A percentile compares a stretch with the other conserved stretches of the same genome.
Conservation (phyloP, 2,113 vertebrate species). For the Rhynchomys soricoides region DNA sequence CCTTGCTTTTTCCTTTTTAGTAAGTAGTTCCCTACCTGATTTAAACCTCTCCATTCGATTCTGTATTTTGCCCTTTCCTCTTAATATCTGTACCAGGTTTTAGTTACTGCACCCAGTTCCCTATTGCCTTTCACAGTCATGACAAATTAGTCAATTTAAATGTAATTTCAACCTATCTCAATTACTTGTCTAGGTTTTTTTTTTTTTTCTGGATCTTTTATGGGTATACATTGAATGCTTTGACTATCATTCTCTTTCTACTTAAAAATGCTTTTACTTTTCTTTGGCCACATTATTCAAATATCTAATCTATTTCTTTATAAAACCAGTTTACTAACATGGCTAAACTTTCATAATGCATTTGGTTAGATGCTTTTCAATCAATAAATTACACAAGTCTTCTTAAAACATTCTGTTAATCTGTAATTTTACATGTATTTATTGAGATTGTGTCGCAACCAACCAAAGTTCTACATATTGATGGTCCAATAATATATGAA, state of each 20-base stretch:
- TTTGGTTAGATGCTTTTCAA: neutral
- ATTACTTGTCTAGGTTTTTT: neutral
- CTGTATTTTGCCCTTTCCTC: neutral
- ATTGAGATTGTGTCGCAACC: neutral
- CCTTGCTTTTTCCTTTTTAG: neutral
- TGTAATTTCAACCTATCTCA: neutral
- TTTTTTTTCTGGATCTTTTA: neutral
- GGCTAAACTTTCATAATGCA: neutral
- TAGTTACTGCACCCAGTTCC: neutral
- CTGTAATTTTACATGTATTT: neutral
- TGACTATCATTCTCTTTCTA: neutral
- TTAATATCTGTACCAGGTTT: neutral
- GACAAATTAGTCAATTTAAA: conserved; percentile 40
- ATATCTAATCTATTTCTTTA: conserved; percentile 42
- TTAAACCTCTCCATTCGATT: neutral
- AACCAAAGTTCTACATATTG: neutral
- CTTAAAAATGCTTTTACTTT: neutral
- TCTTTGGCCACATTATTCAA: neutral
- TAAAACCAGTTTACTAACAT: neutral
- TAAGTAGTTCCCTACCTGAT: neutral
- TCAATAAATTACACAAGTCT: neutral
- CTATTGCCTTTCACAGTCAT: neutral
- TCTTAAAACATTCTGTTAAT: neutral
- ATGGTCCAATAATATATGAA: neutral
- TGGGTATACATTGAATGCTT: neutral